Evolutionary conservation across 2,113 vertebrate species (phyloP).

Genomic region (Struthidea cinerea): DNA sequence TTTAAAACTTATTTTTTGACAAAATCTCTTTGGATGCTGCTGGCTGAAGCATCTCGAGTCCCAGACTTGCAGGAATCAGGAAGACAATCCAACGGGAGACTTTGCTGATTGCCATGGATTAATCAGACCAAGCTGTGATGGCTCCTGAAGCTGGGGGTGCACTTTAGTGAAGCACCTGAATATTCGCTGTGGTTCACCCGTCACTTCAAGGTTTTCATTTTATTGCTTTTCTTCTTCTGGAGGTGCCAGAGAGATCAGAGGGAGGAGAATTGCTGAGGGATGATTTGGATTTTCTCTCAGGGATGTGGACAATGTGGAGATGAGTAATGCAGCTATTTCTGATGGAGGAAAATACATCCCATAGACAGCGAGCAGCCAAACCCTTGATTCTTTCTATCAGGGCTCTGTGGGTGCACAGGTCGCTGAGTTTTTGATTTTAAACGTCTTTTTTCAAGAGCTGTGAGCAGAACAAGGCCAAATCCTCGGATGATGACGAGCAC

Average conservation of each 20-base stretch:
- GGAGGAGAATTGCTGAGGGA: neutral
- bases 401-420: neutral
- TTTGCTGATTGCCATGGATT: neutral
- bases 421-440: neutral
- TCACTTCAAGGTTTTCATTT: neutral
- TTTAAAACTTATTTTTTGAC: neutral
- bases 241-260: neutral
- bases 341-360: neutral
- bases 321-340: constrained; percentile 49
- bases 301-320: neutral
- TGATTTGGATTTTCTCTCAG: neutral
- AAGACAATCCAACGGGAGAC: neutral
- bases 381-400: neutral
- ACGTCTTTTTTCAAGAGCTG: neutral
- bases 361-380: neutral
- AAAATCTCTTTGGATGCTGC: neutral
- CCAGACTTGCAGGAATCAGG: neutral
- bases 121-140: neutral
- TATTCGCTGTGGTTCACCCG: neutral
- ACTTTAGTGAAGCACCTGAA: neutral
- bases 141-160: neutral
- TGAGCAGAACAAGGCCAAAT: constrained; percentile 14
- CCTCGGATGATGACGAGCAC: neutral
- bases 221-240: neutral
- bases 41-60: neutral